These are phyloP conservation scores for Oncopodura yosiiana DNA, from an alignment of 1,140 invertebrate species.

Conservation along the genomic window DNA sequence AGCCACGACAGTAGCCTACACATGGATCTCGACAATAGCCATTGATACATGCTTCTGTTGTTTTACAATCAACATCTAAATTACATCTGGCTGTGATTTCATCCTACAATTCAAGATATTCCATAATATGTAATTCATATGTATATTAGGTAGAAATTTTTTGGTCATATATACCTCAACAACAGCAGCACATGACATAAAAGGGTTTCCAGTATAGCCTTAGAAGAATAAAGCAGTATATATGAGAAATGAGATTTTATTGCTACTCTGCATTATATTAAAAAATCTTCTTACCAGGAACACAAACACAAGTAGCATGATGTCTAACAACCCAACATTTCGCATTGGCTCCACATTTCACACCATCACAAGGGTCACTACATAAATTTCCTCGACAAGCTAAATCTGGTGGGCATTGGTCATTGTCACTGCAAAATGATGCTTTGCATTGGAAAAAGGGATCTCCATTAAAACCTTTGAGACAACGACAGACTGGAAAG, in stretches of 20 bases:
- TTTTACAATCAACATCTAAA: slow-evolving; percentile 54
- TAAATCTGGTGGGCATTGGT: slow-evolving; percentile 65
- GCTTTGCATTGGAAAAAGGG: slow-evolving; percentile 61
- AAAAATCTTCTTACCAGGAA: slow-evolving; percentile 10
- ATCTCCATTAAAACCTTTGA: slow-evolving; percentile 64
- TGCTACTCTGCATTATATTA: slow-evolving; percentile 31
- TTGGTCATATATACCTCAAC: slow-evolving; percentile 40
- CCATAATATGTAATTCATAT: not conserved
- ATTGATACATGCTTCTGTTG: slow-evolving; percentile 53
- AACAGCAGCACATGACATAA: slow-evolving; percentile 57
- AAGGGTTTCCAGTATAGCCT: slow-evolving; percentile 70
- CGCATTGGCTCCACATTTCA: slow-evolving; percentile 63
- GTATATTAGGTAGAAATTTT: not conserved
- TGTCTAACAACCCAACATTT: slow-evolving; percentile 70
- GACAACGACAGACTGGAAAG: slow-evolving; percentile 66
- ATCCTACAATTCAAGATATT: slow-evolving; percentile 31
- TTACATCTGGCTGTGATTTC: slow-evolving; percentile 44
- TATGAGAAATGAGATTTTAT: slow-evolving; percentile 45
- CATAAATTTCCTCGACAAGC: slow-evolving; percentile 77
- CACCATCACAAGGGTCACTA: slow-evolving; percentile 70
- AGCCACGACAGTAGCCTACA: no score
- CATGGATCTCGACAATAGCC: slow-evolving; percentile 58
- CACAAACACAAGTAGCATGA: slow-evolving; percentile 54
- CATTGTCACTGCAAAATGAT: slow-evolving; percentile 43
- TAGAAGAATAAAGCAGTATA: slow-evolving; percentile 29